phyloP scores from a whole-genome alignment of 2,888 invertebrate genomes.

The Euplagia quadripunctaria region DNA sequence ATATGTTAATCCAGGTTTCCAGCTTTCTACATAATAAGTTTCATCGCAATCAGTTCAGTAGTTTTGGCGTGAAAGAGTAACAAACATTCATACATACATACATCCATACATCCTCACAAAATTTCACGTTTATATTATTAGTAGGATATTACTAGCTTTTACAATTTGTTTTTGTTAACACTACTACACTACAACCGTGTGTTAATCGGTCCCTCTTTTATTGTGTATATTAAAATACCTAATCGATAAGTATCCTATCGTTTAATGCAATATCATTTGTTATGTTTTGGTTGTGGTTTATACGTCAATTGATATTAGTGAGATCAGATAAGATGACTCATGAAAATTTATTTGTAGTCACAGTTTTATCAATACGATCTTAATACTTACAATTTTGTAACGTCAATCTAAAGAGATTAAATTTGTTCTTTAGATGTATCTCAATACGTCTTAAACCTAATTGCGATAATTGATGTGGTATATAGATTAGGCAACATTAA shows the following conservation, averaged over 20 bases:
- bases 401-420: not conserved
- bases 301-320: constrained; percentile 1
- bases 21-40: too few species aligned
- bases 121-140: too few species aligned
- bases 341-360: not conserved
- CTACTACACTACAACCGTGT: not conserved
- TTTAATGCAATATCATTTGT: not conserved
- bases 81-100: too few species aligned
- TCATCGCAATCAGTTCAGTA: too few species aligned
- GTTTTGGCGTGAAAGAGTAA: too few species aligned
- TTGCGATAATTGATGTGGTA: not conserved
- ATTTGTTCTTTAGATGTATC: not conserved
- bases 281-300: not conserved
- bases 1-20: too few species aligned
- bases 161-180: not conserved
- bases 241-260: not conserved
- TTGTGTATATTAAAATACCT: not conserved
- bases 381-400: not conserved
- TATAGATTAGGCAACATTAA: not conserved
- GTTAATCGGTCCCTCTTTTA: not conserved
- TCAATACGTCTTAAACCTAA: not conserved
- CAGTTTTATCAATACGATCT: not conserved
- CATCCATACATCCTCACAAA: too few species aligned
- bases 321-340: constrained; percentile 5
- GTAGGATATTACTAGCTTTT: not conserved